Conservation (phyloP, 2,797 vertebrate genomes). For the Gallinago nigripennis region DNA sequence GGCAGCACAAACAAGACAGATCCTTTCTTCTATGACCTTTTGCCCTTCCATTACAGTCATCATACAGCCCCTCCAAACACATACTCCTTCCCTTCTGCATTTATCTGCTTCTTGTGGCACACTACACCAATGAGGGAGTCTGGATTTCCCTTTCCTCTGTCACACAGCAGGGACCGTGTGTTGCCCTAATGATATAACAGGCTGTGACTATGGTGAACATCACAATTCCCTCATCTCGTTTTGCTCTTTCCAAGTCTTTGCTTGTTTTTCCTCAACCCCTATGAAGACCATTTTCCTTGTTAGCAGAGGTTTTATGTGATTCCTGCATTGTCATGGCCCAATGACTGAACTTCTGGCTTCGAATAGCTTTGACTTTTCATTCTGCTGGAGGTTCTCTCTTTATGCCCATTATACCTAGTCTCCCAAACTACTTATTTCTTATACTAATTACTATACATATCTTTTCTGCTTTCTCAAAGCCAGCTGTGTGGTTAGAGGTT, state of each 20-base stretch:
- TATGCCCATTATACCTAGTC: not conserved
- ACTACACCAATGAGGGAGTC: rapidly evolving
- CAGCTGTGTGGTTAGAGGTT: not conserved
- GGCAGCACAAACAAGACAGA: not conserved
- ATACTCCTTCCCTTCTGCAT: not conserved
- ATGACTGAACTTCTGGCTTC: not conserved
- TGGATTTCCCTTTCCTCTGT: not conserved
- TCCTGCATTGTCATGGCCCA: not conserved
- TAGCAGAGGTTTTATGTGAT: not conserved
- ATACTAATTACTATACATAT: not conserved
- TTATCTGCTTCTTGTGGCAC: not conserved
- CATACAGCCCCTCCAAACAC: rapidly evolving
- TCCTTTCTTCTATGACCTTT: not conserved
- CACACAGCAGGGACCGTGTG: rapidly evolving
- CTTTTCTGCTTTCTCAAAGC: not conserved
- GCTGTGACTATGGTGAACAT: rapidly evolving
- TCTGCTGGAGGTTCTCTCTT: not conserved
- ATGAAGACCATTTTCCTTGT: not conserved
- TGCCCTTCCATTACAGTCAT: not conserved
- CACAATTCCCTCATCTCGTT: not conserved
- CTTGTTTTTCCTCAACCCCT: not conserved
- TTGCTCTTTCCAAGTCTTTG: not conserved
- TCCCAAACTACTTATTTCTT: not conserved
- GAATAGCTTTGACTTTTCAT: not conserved
- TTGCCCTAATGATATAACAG: not conserved